Conservation (phyloP, 1,140 invertebrate species). For the Bradysia coprophila region DNA sequence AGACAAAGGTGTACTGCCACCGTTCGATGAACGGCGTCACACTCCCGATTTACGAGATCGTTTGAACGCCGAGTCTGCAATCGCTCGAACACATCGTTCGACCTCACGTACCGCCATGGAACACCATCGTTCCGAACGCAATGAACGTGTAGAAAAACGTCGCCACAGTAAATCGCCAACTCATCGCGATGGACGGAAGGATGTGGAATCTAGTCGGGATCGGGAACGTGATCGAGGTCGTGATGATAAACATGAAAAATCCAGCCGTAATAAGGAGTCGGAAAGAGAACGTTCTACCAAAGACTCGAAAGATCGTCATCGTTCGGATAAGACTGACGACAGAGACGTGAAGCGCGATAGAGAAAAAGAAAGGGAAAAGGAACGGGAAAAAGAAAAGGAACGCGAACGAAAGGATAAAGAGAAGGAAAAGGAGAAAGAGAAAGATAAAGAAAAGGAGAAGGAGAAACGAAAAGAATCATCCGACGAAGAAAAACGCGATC, state of each 20-base stretch:
- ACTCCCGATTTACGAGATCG: neutral
- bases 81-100: neutral
- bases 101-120: neutral
- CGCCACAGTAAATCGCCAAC: neutral
- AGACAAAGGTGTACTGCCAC: too few relatives aligned
- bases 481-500: constrained; percentile 25
- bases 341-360: constrained; percentile 22
- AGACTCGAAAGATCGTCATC: constrained; percentile 14
- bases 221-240: constrained; percentile 11
- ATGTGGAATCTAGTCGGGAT: constrained; percentile 8
- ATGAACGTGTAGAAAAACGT: neutral
- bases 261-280: constrained; percentile 17
- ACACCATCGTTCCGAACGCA: neutral
- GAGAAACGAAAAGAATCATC: constrained; percentile 26
- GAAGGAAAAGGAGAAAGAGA: constrained; percentile 23
- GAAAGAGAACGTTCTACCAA: constrained; percentile 4
- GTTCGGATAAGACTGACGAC: too few relatives aligned
- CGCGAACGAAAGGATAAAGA: constrained; percentile 25
- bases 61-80: neutral
- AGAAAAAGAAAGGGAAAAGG: constrained; percentile 24
- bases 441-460: constrained; percentile 22
- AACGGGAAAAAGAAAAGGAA: constrained; percentile 24
- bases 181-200: constrained; percentile 19
- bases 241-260: constrained; percentile 7
- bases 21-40: neutral